Evolutionary conservation across 2,113 vertebrate species (phyloP).

Genomic region (Ailurus styani): DNA sequence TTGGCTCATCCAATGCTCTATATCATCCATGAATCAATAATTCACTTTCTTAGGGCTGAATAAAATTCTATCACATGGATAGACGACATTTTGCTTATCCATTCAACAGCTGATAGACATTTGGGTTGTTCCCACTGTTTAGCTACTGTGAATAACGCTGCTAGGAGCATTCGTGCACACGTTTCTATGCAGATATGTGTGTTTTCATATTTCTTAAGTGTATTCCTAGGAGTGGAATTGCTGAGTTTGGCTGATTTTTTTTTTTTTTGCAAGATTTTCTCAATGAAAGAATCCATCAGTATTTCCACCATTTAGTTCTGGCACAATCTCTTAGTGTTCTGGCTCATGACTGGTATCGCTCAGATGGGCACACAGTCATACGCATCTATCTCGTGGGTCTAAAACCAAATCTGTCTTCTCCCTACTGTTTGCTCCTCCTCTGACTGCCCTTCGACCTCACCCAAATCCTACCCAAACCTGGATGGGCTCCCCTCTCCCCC

Average conservation of each 20-base stretch:
- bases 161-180: background rate
- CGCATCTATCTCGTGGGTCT: background rate
- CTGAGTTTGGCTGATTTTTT: background rate
- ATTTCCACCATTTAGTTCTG: background rate
- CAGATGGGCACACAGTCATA: background rate
- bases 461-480: background rate
- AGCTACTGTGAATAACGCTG: background rate
- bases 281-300: background rate
- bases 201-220: background rate
- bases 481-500: background rate
- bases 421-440: background rate
- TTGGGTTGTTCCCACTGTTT: background rate
- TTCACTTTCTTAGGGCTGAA: background rate
- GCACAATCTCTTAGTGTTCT: background rate
- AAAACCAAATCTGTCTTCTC: background rate
- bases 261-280: background rate
- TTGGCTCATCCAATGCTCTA: background rate
- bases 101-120: background rate
- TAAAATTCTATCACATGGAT: background rate
- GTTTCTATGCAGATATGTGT: background rate
- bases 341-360: background rate
- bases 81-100: background rate
- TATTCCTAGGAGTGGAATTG: background rate
- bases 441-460: background rate
- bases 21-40: background rate